Evolutionary conservation across 2,113 vertebrate species (phyloP), one percentile per base, ranked within the genome.

Genomic region (Callorhinus ursinus): DNA sequence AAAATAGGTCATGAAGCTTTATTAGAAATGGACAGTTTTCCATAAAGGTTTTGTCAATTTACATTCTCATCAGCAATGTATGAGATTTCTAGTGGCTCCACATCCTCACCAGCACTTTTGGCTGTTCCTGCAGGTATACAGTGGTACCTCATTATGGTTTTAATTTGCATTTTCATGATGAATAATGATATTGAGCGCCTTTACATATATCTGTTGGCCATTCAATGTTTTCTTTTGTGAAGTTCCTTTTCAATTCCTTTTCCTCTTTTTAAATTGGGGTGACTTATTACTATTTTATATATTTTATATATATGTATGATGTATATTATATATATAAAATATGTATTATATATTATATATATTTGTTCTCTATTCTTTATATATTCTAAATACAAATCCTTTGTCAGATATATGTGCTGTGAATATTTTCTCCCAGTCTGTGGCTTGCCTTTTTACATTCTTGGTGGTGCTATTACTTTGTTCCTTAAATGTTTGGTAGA

Each of bases 401-500:
- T 74, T 42, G 10, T 65, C 69, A n/a, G 39, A 53, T 69, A 7
- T 36, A 67, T 61, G 61, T 63, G 8, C 71, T 79, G 16, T 61
- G 80, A 53, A 2, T 79, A 42, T 69, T 90, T 93, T 76, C 61
- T 84, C 24, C 22, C 39, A 77, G 39, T 61, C 49, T 79, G 28
- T 93, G 51, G 26, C 71, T 79, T 61, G 28, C 53, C 33, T 93
- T 93, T 96, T 85, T 46, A 55, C 18, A 65, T 79, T 90, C 71
- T 83, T 71, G 39, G 42, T 84, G 51, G 26, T 93, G n/a, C 46
- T 81, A 39, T 53, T 81, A 74, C 51, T 88, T 93, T 76, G 53
- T 88, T 31, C 46, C 90, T 93, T 57, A 88, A 36, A 88, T 76
- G 76, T 93, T 83, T 92, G 61, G 79, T 96, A 72, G 71, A 93